A percentile compares a stretch with the other conserved stretches of the same genome.
These are phyloP conservation scores for Pseudeuparius sepicola DNA, from an alignment of 2,888 invertebrate genomes.

Conservation along the genomic window DNA sequence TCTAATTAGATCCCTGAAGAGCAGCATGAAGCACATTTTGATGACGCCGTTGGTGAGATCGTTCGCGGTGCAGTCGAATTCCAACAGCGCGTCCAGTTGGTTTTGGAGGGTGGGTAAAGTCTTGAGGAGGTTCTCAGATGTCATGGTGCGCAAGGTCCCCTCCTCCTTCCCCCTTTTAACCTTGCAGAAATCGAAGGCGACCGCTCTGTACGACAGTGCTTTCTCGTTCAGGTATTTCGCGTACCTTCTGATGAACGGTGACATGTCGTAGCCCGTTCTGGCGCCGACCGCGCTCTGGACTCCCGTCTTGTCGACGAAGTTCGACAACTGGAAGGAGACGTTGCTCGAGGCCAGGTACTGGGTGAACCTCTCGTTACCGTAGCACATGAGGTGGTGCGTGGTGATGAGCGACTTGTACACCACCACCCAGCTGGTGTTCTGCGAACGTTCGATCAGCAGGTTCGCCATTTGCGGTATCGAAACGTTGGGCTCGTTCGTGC, in stretches of 20 bases:
- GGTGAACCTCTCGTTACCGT: constrained; percentile 99
- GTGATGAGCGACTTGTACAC: constrained; percentile 98
- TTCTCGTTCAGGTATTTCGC: constrained; percentile 99
- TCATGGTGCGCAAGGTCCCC: constrained; percentile 95
- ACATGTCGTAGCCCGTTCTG: constrained; percentile 89
- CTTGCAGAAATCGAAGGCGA: constrained; percentile 99
- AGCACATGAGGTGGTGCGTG: constrained; percentile 98
- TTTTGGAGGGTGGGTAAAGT: constrained; percentile 94
- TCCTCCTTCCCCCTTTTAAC: constrained; percentile 98
- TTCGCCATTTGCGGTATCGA: constrained; percentile 99
- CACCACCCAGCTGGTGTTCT: constrained; percentile 97
- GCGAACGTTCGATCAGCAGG: constrained; percentile 94
- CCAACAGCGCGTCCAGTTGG: constrained; percentile 91
- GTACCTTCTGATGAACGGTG: constrained; percentile 96
- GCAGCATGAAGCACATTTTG: constrained; percentile 97
- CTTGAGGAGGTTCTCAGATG: constrained; percentile 93
- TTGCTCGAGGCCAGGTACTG: constrained; percentile 99
- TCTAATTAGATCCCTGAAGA: constrained; percentile 97
- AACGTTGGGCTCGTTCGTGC: constrained; percentile 99
- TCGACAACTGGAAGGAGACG: constrained; percentile 96
- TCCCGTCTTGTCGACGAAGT: constrained; percentile 95
- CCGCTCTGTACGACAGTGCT: constrained; percentile 94
- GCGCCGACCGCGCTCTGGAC: constrained; percentile 81
- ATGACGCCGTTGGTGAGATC: constrained; percentile 93
- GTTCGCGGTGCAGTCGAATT: constrained; percentile 96